Evolutionary conservation across 1,140 invertebrate species (phyloP), one percentile per base, ranked within the genome.

Genomic region (Drosophila kurseongensis): DNA sequence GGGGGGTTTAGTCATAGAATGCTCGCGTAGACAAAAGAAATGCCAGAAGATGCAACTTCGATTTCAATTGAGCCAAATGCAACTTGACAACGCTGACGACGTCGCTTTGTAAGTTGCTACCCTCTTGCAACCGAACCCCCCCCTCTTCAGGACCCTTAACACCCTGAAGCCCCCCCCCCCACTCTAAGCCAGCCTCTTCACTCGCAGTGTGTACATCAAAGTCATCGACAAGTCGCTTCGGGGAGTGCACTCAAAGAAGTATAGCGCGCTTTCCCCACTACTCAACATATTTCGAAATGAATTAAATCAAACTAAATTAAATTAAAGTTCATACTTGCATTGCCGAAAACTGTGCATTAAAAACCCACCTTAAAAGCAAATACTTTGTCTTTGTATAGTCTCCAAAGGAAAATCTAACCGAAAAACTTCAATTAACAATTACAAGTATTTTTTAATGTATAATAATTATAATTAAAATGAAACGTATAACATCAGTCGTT

Each of bases 21-120:
- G 29, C 40, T 42, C 42, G 55, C 42, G 42, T 50, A 59, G 60
- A 48, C 36, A 50, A 76, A 56, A 58, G 66, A 67, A 63, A 60
- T 58, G 74, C 35, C 47, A 47, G 59, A 61, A 77, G 68, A 77
- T 80, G 77, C 81, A 63, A 85, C 81, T 85, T 85, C 81, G 81
- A 80, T 86, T 86, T 85, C 82, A 78, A 85, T 85, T 86, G 81
- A 75, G 65, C 50, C 82, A 86, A 85, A 80, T 85, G 81, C 81
- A 84, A 76, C 72, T 65, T 65, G 44, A 85, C 80, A 78, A 75
- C 71, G 55, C 73, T 59, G 68, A 68, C 62, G 62, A 62, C 56
- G 68, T 40, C 65, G 63, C 52, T 57, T 54, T 57, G 54, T 79
- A 74, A 60, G 41, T 40, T 48, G 44, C 36, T 10, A 32, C 27